Percentiles rank a stretch among this genome's conserved stretches.
These are phyloP conservation scores for Brachirus orientalis DNA, from an alignment of 2,113 vertebrate species.

Conservation along the genomic window DNA sequence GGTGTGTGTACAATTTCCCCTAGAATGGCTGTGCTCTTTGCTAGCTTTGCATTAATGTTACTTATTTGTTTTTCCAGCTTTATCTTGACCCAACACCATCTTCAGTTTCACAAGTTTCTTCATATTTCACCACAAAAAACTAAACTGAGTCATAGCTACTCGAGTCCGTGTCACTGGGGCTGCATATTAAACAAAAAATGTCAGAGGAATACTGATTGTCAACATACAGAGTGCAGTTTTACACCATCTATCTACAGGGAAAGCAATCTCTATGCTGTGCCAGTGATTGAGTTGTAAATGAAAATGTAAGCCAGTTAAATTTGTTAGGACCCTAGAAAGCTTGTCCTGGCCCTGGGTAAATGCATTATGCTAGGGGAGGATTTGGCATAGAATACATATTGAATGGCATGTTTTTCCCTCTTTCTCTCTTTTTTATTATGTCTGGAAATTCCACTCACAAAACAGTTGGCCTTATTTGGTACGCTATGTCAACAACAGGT, in stretches of 20 bases:
- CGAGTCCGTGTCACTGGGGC: background rate
- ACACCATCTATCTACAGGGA: background rate
- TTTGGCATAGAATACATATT: slow-evolving; percentile 55
- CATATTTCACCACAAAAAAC: background rate
- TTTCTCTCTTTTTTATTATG: slow-evolving; percentile 62
- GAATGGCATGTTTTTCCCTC: slow-evolving; percentile 54
- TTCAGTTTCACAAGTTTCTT: background rate
- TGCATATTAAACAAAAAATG: background rate
- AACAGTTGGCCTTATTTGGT: slow-evolving; percentile 58
- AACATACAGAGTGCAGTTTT: slow-evolving; percentile 1
- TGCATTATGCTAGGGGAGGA: slow-evolving; percentile 53
- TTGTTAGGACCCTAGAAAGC: slow-evolving; percentile 33
- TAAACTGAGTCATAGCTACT: background rate
- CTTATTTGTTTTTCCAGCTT: no score
- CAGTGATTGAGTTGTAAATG: slow-evolving; percentile 38
- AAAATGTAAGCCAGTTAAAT: slow-evolving; percentile 38
- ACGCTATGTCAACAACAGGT: slow-evolving; percentile 53
- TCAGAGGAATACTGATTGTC: slow-evolving; percentile 5
- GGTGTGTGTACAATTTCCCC: no score
- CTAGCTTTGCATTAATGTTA: no score
- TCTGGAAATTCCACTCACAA: slow-evolving; percentile 35
- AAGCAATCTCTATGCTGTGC: slow-evolving; percentile 1
- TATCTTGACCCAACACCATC: no score
- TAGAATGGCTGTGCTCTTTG: no score
- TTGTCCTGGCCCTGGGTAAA: slow-evolving; percentile 43